Conservation (phyloP, 2,888 invertebrate species). For the Pomacea canaliculata region DNA sequence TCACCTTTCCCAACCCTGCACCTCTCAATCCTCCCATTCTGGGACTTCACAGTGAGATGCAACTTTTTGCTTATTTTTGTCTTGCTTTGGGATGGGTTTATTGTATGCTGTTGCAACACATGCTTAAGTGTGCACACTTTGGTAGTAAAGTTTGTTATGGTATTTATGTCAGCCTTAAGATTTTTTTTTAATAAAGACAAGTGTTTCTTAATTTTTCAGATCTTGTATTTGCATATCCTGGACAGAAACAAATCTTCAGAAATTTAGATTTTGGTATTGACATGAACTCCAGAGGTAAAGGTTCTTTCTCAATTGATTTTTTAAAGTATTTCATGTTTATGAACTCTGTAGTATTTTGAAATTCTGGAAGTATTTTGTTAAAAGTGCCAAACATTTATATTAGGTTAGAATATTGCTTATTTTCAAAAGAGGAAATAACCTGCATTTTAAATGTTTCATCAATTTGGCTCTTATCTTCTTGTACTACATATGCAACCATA, state of each 20-base stretch:
- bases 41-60: constrained; percentile 86
- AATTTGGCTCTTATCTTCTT: no score
- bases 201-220: constrained; percentile 72
- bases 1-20: constrained; percentile 96
- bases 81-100: not conserved
- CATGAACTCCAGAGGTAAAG: constrained; percentile 67
- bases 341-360: not conserved
- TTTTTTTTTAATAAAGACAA: not conserved
- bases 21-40: constrained; percentile 97
- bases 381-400: no score
- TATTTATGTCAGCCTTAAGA: not conserved
- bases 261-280: constrained; percentile 88
- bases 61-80: not conserved
- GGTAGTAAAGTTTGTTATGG: not conserved
- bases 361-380: no score
- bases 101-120: not conserved
- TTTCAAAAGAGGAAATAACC: no score
- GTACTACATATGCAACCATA: no score
- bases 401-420: no score
- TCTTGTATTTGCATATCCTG: constrained; percentile 85
- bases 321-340: not conserved
- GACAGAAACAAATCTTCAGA: constrained; percentile 80
- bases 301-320: not conserved
- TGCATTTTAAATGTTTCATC: no score
- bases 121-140: not conserved